A percentile compares a stretch with the other conserved stretches of the same genome.
phyloP scores from a whole-genome alignment of 2,113 vertebrate species.

The Apodemus sylvaticus region DNA sequence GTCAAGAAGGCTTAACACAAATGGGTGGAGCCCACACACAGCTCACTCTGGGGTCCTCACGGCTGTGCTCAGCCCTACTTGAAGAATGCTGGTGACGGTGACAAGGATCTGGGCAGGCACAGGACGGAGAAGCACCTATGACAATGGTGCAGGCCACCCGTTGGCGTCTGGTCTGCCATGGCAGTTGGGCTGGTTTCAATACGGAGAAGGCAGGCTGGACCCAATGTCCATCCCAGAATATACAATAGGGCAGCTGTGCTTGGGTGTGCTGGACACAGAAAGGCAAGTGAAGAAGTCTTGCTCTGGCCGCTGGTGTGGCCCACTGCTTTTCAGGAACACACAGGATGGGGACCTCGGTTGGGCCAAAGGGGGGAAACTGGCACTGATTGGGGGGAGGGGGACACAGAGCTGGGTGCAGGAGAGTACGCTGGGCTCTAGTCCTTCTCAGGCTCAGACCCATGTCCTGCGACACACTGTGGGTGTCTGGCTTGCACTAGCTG shows the following conservation, averaged over 20 bases:
- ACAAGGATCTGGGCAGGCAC: background rate
- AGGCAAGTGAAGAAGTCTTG: background rate
- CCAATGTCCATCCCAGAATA: background rate
- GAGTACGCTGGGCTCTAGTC: accelerated
- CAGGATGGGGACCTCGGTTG: background rate
- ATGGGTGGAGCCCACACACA: background rate
- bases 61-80: background rate
- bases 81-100: constrained; percentile 50
- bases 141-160: background rate
- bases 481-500: background rate
- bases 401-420: background rate
- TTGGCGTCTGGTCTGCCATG: background rate
- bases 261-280: no score
- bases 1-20: background rate
- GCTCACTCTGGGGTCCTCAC: background rate
- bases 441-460: background rate
- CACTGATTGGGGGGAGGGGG: background rate
- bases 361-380: background rate
- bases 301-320: background rate
- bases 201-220: background rate
- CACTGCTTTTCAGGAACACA: background rate
- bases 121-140: background rate
- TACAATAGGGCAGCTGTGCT: background rate
- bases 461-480: background rate
- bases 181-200: background rate